phyloP scores from a whole-genome alignment of 2,797 vertebrate genomes.

The Apogon hyalosoma region DNA sequence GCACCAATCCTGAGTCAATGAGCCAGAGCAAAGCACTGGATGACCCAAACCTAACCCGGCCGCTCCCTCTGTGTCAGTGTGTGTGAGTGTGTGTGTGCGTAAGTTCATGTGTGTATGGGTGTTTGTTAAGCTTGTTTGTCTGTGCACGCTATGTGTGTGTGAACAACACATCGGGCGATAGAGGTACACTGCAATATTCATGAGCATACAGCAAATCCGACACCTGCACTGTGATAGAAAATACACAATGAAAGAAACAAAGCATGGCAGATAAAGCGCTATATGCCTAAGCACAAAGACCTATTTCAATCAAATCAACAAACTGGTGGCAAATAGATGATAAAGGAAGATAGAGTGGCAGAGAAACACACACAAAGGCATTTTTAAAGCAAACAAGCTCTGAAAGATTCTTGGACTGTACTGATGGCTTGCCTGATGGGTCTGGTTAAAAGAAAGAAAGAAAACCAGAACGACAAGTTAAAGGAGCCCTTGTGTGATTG shows the following conservation, averaged over 20 bases:
- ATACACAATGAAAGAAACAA: background rate
- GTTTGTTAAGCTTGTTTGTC: slow-evolving; percentile 33
- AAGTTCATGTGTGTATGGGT: background rate
- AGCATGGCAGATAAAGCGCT: slow-evolving; percentile 9
- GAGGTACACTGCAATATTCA: slow-evolving; percentile 28
- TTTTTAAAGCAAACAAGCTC: slow-evolving; percentile 60
- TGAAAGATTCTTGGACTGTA: slow-evolving; percentile 38
- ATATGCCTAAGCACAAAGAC: slow-evolving; percentile 15
- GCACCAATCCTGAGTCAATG: slow-evolving; percentile 76
- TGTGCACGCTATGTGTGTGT: slow-evolving; percentile 12
- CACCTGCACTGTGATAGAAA: slow-evolving; percentile 31
- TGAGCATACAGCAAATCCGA: slow-evolving; percentile 27
- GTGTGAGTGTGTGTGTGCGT: slow-evolving; percentile 3
- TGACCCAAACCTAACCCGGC: slow-evolving; percentile 68
- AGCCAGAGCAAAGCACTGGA: slow-evolving; percentile 60
- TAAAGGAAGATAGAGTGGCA: slow-evolving; percentile 31
- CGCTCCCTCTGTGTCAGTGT: slow-evolving; percentile 42
- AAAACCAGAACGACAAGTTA: slow-evolving; percentile 72
- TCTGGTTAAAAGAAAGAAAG: slow-evolving; percentile 21
- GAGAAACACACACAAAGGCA: slow-evolving; percentile 30
- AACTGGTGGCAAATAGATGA: slow-evolving; percentile 19
- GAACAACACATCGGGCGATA: slow-evolving; percentile 12
- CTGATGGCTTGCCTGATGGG: slow-evolving; percentile 56
- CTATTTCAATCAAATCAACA: slow-evolving; percentile 23
- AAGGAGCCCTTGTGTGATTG: slow-evolving; percentile 39